These are phyloP conservation scores for Drosophila limbata DNA, from an alignment of 2,888 invertebrate genomes.

Conservation along the genomic window DNA sequence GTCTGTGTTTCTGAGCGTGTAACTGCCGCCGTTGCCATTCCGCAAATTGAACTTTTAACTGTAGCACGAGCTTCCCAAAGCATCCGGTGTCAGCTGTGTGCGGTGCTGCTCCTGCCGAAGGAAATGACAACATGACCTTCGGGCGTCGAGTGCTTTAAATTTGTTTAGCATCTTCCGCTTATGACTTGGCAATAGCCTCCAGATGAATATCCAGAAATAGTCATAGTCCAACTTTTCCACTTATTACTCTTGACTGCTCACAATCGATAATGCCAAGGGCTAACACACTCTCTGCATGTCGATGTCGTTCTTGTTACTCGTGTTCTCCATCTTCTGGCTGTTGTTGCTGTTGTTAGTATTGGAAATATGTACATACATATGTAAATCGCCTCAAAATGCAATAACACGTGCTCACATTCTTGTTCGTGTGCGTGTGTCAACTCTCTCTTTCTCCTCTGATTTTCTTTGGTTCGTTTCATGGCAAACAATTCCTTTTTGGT, in stretches of 20 bases:
- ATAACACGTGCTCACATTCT: conserved; percentile 60
- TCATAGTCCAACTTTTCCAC: conserved; percentile 61
- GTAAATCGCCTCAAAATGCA: conserved; percentile 56
- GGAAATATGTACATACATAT: conserved; percentile 37
- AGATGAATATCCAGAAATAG: conserved; percentile 59
- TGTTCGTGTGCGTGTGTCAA: conserved; percentile 14
- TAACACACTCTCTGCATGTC: conserved; percentile 2
- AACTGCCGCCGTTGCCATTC: conserved; percentile 71
- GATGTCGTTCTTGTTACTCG: background rate
- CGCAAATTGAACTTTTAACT: conserved; percentile 83
- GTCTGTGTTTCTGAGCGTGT: conserved; percentile 42
- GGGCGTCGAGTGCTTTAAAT: conserved; percentile 72
- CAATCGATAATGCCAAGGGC: conserved; percentile 58
- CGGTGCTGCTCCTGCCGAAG: conserved; percentile 42
- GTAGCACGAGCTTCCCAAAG: conserved; percentile 69
- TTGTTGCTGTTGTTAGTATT: conserved; percentile 13
- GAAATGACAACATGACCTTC: conserved; percentile 79
- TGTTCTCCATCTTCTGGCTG: background rate
- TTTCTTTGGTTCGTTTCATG: conserved; percentile 34
- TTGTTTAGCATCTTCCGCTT: conserved; percentile 79
- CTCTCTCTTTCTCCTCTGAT: conserved; percentile 7
- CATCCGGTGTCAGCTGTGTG: conserved; percentile 75
- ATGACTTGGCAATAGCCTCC: conserved; percentile 70
- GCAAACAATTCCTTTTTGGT: conserved; percentile 36
- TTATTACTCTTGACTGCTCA: conserved; percentile 63